These are phyloP conservation scores for Tipula helvola DNA, from an alignment of 2,888 invertebrate genomes.

Conservation along the genomic window DNA sequence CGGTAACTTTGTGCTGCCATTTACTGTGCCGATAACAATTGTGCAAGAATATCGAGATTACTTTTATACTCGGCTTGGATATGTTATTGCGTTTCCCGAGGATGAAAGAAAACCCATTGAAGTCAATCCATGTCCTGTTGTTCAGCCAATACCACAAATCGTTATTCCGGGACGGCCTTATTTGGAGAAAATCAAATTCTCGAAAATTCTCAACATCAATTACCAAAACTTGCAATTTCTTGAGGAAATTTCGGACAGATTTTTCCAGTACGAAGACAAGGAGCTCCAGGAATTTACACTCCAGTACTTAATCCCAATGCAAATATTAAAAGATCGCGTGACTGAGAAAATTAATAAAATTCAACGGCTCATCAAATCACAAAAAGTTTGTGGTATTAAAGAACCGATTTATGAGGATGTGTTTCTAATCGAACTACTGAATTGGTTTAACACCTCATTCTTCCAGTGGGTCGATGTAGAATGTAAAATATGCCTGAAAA, in stretches of 20 bases:
- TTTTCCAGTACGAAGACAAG: constrained; percentile 56
- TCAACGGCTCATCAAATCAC: constrained; percentile 44
- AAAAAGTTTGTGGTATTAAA: constrained; percentile 24
- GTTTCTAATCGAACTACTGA: constrained; percentile 61
- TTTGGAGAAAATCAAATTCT: constrained; percentile 29
- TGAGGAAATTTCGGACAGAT: constrained; percentile 40
- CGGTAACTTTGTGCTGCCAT: constrained; percentile 24
- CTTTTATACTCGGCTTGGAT: constrained; percentile 15
- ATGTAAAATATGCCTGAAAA: constrained; percentile 55
- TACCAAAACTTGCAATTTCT: constrained; percentile 35
- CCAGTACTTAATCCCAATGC: constrained; percentile 48
- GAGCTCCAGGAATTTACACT: constrained; percentile 51
- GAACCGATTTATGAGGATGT: constrained; percentile 56
- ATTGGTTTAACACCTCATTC: constrained; percentile 89
- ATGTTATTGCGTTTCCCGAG: not conserved
- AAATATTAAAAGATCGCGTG: constrained; percentile 49
- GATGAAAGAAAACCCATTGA: not conserved
- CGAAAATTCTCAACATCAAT: constrained; percentile 39
- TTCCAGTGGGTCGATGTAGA: constrained; percentile 77
- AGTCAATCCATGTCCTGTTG: not conserved
- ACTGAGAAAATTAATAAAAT: constrained; percentile 45
- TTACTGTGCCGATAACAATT: constrained; percentile 25
- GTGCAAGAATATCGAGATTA: constrained; percentile 29
- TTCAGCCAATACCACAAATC: not conserved
- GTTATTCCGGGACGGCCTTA: constrained; percentile 20